Base-by-base conservation (phyloP, 1,140 invertebrate genomes). In the Bombus sibiricus region DNA sequence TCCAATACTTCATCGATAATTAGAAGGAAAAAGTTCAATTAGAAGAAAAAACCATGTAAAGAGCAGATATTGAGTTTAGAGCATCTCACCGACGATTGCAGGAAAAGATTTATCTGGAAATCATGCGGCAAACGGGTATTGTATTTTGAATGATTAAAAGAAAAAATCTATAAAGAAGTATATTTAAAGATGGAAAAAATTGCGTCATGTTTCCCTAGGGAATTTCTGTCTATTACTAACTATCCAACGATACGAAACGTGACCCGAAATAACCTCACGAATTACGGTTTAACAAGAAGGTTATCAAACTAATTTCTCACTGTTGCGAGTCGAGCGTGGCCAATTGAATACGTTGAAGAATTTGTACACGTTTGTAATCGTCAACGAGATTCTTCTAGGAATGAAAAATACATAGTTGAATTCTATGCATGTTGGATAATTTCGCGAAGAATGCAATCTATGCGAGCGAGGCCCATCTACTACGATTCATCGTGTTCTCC, bases 391-490 rank as follows among this genome's bases (percentile, higher is more conserved):
- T 47, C n/a, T 34, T 25, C 66, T 5, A 9, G 34, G 34, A 5
- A 75, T 62, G 5, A 37, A 41, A 79, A 59, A n/a, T 39, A 10
- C 53, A 32, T 28, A 28, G 47, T 37, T 34, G n/a, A 13, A 41
- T 59, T 69, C 39, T 9, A 59, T 4, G 15, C 12, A 53, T 15
- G 18, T 32, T 8, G 57, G 34, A 41, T 12, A 57, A 43, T 59
- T 74, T 75, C 59, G 22, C n/a, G 37, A 81, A 18, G 84, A 74
- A 85, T 74, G 71, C 69, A 0, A 64, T 71, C 13, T 81, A 69
- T 68, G 84, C 34, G 22, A 43, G 41, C 22, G 41, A 80, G 47
- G 15, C 15, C 34, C 53, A 39, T 43, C 53, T 34, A 47, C 4
- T 10, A 43, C 47, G 75, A 62, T 37, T 59, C 39, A 72, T 79